These are phyloP conservation scores for Calidris pygmaea DNA, from an alignment of 2,113 vertebrate species.

Conservation along the genomic window DNA sequence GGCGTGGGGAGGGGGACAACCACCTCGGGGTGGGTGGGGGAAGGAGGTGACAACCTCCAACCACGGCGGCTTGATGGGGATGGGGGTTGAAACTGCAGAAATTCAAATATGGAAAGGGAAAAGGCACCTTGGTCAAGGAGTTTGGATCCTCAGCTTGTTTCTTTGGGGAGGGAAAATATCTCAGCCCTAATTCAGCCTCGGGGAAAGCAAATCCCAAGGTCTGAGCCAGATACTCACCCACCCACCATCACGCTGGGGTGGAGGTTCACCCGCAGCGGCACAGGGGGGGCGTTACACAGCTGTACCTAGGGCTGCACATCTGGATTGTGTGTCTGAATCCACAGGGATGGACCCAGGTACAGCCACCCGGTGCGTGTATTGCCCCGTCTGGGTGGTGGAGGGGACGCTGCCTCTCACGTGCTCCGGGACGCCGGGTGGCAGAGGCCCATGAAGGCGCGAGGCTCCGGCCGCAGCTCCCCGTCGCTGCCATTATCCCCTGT, in stretches of 20 bases:
- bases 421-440: accelerated
- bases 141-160: neutral
- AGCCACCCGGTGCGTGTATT: accelerated
- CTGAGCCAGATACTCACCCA: neutral
- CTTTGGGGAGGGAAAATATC: neutral
- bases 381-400: accelerated
- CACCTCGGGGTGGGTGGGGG: neutral
- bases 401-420: neutral
- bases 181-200: too few relatives aligned
- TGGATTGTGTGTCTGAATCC: accelerated
- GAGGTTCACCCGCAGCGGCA: accelerated
- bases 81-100: neutral
- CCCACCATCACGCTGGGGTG: accelerated
- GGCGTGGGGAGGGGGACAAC: accelerated
- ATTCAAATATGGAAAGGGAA: neutral
- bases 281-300: accelerated
- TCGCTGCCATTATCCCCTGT: neutral
- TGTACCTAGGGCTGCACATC: neutral
- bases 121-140: accelerated
- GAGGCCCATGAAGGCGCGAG: accelerated
- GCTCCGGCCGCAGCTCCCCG: neutral
- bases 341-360: accelerated
- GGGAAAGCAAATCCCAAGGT: too few relatives aligned
- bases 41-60: neutral
- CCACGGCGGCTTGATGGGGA: accelerated